phyloP scores from a whole-genome alignment of 2,888 invertebrate species.

The Tenthredo amoena region DNA sequence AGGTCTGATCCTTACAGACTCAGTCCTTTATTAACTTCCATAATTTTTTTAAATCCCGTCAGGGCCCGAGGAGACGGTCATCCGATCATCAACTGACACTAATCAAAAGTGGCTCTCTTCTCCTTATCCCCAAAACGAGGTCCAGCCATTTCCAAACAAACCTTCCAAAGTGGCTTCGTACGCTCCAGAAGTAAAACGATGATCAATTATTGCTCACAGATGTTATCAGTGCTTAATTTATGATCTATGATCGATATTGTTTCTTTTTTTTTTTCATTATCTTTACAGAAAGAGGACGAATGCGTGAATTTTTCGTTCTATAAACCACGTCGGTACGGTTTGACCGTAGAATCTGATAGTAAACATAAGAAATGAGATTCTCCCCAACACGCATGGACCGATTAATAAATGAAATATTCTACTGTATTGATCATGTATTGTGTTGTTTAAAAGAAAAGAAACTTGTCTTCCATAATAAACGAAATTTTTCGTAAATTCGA shows the following conservation, averaged over 20 bases:
- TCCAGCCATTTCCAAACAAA: background rate
- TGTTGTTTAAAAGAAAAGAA: background rate
- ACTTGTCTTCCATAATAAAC: background rate
- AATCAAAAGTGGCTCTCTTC: background rate
- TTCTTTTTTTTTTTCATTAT: background rate
- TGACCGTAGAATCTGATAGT: background rate
- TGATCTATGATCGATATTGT: background rate
- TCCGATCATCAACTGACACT: background rate
- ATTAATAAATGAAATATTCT: background rate
- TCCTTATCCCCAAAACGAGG: background rate
- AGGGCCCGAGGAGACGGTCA: constrained; percentile 40
- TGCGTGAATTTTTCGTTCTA: constrained; percentile 37
- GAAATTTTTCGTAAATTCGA: background rate
- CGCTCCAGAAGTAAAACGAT: background rate
- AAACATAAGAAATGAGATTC: background rate
- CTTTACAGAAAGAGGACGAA: constrained; percentile 7
- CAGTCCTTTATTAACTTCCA: background rate
- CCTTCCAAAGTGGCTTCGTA: constrained; percentile 3
- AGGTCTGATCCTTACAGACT: background rate
- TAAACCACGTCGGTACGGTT: background rate
- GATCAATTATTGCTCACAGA: background rate
- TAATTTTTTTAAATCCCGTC: background rate
- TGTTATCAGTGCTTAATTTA: background rate
- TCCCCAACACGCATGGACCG: background rate
- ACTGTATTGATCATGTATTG: background rate